These are phyloP conservation scores for Argyra leucocephala DNA, from an alignment of 2,888 invertebrate genomes.

Conservation along the genomic window DNA sequence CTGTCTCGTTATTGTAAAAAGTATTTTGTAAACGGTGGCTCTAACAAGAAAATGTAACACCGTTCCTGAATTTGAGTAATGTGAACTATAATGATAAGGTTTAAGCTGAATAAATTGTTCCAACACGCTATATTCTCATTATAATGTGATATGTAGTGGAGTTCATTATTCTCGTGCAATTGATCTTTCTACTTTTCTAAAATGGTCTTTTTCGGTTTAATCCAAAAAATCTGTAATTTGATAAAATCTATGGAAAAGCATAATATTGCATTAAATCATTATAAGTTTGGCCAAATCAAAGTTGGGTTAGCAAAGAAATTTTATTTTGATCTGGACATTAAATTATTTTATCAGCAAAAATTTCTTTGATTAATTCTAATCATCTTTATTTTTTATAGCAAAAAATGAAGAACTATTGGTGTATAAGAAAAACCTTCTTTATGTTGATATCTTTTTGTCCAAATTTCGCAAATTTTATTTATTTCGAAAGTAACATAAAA, in stretches of 20 bases:
- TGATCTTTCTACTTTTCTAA: constrained; percentile 67
- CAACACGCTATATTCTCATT: constrained; percentile 53
- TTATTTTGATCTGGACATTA: constrained; percentile 47
- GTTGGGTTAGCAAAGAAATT: constrained; percentile 55
- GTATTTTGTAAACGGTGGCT: constrained; percentile 77
- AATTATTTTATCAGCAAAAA: constrained; percentile 42
- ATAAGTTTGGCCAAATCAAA: constrained; percentile 76
- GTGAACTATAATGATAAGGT: constrained; percentile 85
- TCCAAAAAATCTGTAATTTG: constrained; percentile 70
- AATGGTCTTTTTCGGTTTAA: constrained; percentile 54
- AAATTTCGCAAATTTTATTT: constrained; percentile 57
- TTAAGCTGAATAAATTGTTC: constrained; percentile 45
- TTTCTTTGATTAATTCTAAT: constrained; percentile 48
- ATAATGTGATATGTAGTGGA: constrained; percentile 73
- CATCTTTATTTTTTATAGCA: constrained; percentile 59
- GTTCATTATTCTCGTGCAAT: constrained; percentile 78
- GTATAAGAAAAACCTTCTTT: constrained; percentile 72
- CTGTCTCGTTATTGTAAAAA: constrained; percentile 80
- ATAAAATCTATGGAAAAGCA: constrained; percentile 76
- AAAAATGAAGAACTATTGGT: constrained; percentile 70
- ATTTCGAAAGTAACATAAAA: constrained; percentile 53
- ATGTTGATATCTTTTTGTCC: constrained; percentile 69
- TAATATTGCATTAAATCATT: constrained; percentile 94
- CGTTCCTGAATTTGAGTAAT: constrained; percentile 85
- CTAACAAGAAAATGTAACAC: constrained; percentile 81